Conservation (phyloP, 2,113 vertebrate species). For the Neomonachus schauinslandi region DNA sequence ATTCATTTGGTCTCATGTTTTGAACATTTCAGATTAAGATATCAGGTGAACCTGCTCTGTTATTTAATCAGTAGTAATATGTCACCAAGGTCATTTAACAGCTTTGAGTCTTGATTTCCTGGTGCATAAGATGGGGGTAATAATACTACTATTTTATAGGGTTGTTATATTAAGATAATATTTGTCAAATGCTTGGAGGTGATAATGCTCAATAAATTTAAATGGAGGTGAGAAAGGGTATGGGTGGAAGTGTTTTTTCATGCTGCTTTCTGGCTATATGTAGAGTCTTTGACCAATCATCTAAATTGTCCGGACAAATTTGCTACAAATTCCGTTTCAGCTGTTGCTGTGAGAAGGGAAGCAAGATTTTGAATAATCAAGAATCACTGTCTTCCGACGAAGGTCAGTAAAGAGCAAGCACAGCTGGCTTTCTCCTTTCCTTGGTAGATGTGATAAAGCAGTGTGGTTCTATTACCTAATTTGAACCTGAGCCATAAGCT, state of each 20-base stretch:
- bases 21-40: neutral
- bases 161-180: neutral
- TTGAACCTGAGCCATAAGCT: constrained; percentile 25
- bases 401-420: neutral
- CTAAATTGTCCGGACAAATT: neutral
- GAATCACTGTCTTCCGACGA: neutral
- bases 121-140: neutral
- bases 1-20: neutral
- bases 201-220: neutral
- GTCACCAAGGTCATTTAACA: neutral
- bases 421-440: neutral
- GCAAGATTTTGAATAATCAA: neutral
- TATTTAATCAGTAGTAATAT: neutral
- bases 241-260: neutral
- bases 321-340: neutral
- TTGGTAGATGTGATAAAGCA: constrained; percentile 8
- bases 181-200: neutral
- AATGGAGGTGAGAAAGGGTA: neutral
- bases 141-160: neutral
- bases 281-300: neutral
- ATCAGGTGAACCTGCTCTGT: neutral
- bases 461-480: constrained; percentile 56
- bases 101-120: neutral
- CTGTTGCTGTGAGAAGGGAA: neutral
- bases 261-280: neutral